Evolutionary conservation across 2,888 invertebrate species (phyloP).

Genomic region (Epistrophe grossulariae): DNA sequence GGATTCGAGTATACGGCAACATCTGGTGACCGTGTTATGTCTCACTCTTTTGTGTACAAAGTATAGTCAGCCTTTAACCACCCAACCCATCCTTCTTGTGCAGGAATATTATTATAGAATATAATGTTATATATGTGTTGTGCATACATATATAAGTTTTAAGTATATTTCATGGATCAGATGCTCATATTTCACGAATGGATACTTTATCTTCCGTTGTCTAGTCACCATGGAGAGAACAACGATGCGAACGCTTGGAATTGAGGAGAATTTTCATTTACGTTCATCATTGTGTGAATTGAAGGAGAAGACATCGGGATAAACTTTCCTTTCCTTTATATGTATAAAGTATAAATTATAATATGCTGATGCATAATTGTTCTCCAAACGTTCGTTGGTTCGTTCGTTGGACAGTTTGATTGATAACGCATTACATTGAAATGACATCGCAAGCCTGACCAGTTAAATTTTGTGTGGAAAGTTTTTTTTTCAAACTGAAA

Average conservation of each 20-base stretch:
- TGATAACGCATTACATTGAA: constrained; percentile 61
- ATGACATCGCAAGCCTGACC: constrained; percentile 35
- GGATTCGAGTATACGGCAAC: constrained; percentile 15
- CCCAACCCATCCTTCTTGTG: background rate
- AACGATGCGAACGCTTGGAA: too few species aligned
- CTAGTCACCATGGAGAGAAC: constrained; percentile 53
- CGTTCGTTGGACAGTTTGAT: constrained; percentile 65
- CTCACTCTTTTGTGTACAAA: constrained; percentile 26
- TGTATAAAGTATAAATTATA: constrained; percentile 64
- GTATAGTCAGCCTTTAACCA: background rate
- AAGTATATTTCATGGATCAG: constrained; percentile 61
- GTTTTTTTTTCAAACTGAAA: background rate
- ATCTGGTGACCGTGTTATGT: constrained; percentile 61
- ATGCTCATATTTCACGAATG: constrained; percentile 70
- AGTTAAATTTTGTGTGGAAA: background rate
- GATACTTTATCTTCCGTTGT: constrained; percentile 73
- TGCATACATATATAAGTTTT: constrained; percentile 2
- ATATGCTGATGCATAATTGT: constrained; percentile 61
- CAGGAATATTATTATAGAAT: constrained; percentile 26
- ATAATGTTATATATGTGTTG: background rate
- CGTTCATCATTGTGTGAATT: constrained; percentile 30
- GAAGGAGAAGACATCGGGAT: constrained; percentile 1
- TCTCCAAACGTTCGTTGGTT: constrained; percentile 42
- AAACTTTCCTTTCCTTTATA: constrained; percentile 44
- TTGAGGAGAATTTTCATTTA: constrained; percentile 52